Conservation (phyloP, 2,888 invertebrate genomes). For the Lasioglossum figueresi region DNA sequence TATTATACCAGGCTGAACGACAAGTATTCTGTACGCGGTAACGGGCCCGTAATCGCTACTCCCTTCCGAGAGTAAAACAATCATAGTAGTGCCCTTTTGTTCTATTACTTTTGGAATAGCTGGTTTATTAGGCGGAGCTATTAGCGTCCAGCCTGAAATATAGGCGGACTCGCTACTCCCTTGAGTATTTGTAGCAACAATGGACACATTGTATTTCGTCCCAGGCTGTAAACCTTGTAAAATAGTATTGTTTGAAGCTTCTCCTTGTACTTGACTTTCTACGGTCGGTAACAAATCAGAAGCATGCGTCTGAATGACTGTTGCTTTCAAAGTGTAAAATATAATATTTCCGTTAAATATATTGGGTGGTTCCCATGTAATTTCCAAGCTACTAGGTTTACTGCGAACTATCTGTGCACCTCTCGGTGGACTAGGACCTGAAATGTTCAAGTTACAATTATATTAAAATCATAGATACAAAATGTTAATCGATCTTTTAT, state of each 20-base stretch:
- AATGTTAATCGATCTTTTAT: neutral
- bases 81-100: conserved; percentile 87
- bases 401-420: conserved; percentile 85
- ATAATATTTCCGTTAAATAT: conserved; percentile 84
- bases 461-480: neutral
- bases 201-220: conserved; percentile 90
- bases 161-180: conserved; percentile 87
- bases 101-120: conserved; percentile 88
- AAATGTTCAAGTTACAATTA: conserved; percentile 49
- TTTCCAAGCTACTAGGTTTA: conserved; percentile 83
- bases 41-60: conserved; percentile 92
- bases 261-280: conserved; percentile 79
- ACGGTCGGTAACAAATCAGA: conserved; percentile 73
- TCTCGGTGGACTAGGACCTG: conserved; percentile 89
- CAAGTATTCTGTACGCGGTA: conserved; percentile 89
- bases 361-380: conserved; percentile 84
- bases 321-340: conserved; percentile 83
- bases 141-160: conserved; percentile 88
- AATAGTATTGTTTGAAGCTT: conserved; percentile 77
- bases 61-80: conserved; percentile 88
- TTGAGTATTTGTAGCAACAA: conserved; percentile 88
- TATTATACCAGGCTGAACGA: conserved; percentile 88
- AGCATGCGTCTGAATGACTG: conserved; percentile 77
- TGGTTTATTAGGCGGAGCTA: conserved; percentile 89
- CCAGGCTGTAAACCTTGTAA: conserved; percentile 88